Evolutionary conservation across 1,140 invertebrate genomes (phyloP).

Genomic region (Amyelois transitella): DNA sequence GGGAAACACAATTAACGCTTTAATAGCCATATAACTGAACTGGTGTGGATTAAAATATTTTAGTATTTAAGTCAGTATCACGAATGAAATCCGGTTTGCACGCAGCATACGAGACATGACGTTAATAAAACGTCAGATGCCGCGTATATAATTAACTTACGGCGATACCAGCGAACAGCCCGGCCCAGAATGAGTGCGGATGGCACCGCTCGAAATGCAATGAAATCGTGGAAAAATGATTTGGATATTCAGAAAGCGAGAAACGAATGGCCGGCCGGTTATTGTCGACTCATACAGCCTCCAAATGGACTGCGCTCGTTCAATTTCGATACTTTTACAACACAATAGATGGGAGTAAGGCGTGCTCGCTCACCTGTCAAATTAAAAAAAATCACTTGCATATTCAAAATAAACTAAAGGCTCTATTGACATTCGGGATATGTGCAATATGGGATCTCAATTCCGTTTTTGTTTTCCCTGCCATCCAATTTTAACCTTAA

Average conservation of each 20-base stretch:
- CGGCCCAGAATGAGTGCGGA: constrained; percentile 37
- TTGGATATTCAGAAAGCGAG: constrained; percentile 58
- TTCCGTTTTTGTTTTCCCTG: constrained; percentile 7
- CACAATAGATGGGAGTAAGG: constrained; percentile 66
- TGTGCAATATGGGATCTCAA: constrained; percentile 1
- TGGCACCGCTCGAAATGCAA: constrained; percentile 46
- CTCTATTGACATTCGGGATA: background rate
- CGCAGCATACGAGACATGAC: constrained; percentile 8
- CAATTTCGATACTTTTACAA: constrained; percentile 71
- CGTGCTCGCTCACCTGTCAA: constrained; percentile 69
- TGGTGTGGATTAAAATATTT: background rate
- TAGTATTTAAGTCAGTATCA: background rate
- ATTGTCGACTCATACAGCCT: constrained; percentile 56
- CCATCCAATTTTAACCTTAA: background rate
- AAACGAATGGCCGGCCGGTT: constrained; percentile 49
- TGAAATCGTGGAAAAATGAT: constrained; percentile 63
- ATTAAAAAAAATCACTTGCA: constrained; percentile 69
- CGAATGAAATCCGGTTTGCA: background rate
- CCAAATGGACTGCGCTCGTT: constrained; percentile 64
- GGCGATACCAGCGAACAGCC: constrained; percentile 15
- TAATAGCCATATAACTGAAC: background rate
- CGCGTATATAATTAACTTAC: constrained; percentile 50
- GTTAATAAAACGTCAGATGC: constrained; percentile 38
- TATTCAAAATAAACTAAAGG: constrained; percentile 66
- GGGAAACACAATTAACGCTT: background rate